phyloP scores from a whole-genome alignment of 2,113 vertebrate species.

The Percina caprodes region DNA sequence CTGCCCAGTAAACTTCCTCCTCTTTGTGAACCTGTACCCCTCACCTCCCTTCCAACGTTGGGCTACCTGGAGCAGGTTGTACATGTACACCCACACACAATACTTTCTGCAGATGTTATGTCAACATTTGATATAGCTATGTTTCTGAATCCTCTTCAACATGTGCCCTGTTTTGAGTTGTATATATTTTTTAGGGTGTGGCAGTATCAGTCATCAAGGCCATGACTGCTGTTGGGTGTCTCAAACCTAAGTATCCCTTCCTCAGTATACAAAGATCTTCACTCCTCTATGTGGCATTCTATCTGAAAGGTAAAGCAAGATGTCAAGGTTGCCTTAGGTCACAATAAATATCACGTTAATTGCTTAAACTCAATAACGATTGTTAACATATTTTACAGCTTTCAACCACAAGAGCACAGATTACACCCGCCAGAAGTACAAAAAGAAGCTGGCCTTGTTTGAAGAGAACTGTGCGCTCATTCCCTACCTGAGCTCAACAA shows the following conservation, averaged over 20 bases:
- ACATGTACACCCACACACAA: background rate
- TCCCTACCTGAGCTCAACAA: conserved; percentile 86
- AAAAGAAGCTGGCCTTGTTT: conserved; percentile 87
- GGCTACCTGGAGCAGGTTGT: conserved; percentile 96
- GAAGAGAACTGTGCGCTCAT: conserved; percentile 90
- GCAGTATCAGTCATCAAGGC: conserved; percentile 92
- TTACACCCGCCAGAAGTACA: conserved; percentile 84
- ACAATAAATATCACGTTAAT: background rate
- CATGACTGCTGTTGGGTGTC: conserved; percentile 90
- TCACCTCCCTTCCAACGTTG: conserved; percentile 90
- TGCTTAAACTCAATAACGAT: background rate
- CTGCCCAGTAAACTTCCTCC: conserved; percentile 93
- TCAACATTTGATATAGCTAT: background rate
- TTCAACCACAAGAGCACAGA: conserved; percentile 87
- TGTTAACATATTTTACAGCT: conserved; percentile 77
- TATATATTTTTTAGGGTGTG: conserved; percentile 83
- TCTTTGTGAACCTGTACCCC: conserved; percentile 84
- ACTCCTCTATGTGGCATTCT: conserved; percentile 89
- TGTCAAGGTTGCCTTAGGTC: background rate
- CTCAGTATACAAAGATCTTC: conserved; percentile 88
- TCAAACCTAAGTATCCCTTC: conserved; percentile 96
- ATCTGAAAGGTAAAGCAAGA: conserved; percentile 91
- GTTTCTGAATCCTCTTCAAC: background rate
- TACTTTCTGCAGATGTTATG: no score
- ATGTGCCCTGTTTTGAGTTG: background rate